phyloP scores from a whole-genome alignment of 1,140 invertebrate genomes.

The Platyscapa corneri region DNA sequence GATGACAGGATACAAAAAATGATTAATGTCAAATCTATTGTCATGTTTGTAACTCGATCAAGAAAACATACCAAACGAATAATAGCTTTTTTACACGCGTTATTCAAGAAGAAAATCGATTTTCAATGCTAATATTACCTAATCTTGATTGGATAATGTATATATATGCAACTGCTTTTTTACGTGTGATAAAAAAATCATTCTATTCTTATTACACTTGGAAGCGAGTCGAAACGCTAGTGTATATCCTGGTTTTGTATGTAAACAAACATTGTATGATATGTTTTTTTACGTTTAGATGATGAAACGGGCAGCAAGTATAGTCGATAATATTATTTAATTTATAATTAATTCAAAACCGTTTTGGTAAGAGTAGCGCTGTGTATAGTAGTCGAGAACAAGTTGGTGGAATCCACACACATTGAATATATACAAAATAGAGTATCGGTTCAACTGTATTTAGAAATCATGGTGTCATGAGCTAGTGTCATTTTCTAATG shows the following conservation, averaged over 20 bases:
- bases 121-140: slow-evolving; percentile 66
- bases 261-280: slow-evolving; percentile 68
- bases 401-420: slow-evolving; percentile 39
- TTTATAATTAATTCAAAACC: slow-evolving; percentile 50
- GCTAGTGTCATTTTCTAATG: slow-evolving; percentile 50
- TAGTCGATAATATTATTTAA: slow-evolving; percentile 54
- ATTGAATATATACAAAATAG: slow-evolving; percentile 41
- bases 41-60: slow-evolving; percentile 50
- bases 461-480: slow-evolving; percentile 52
- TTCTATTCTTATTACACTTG: slow-evolving; percentile 71
- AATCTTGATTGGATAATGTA: slow-evolving; percentile 67
- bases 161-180: slow-evolving; percentile 73
- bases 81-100: slow-evolving; percentile 59
- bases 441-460: slow-evolving; percentile 40
- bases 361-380: slow-evolving; percentile 48
- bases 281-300: slow-evolving; percentile 57
- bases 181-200: slow-evolving; percentile 72
- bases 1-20: slow-evolving; percentile 43
- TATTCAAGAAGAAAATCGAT: slow-evolving; percentile 45
- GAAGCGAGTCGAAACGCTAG: slow-evolving; percentile 65
- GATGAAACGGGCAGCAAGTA: slow-evolving; percentile 47
- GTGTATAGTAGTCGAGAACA: slow-evolving; percentile 48
- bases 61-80: slow-evolving; percentile 62
- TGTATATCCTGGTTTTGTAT: slow-evolving; percentile 74
- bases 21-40: slow-evolving; percentile 44